Conservation (phyloP, 2,888 invertebrate species). For the Folsomia manolachei region DNA sequence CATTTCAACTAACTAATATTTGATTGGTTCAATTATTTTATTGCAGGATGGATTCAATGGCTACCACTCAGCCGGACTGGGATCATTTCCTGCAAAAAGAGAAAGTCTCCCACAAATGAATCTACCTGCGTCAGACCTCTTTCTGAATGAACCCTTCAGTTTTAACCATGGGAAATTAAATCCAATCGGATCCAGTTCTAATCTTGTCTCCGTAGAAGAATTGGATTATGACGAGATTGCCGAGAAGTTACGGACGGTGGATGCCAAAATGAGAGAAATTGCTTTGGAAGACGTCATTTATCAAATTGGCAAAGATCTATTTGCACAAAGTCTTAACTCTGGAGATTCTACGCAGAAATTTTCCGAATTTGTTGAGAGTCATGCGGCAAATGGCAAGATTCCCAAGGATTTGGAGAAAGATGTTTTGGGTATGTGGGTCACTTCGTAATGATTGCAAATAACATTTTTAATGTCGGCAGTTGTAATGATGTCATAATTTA, state of each 20-base stretch:
- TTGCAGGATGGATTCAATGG: neutral
- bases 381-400: slow-evolving; percentile 70
- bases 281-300: slow-evolving; percentile 76
- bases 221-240: slow-evolving; percentile 67
- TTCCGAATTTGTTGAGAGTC: slow-evolving; percentile 69
- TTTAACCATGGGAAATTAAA: too few species aligned
- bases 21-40: too few species aligned
- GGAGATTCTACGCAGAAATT: slow-evolving; percentile 65
- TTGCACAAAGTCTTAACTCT: slow-evolving; percentile 67
- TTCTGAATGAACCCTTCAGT: too few species aligned
- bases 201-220: slow-evolving; percentile 33
- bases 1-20: too few species aligned
- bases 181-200: neutral
- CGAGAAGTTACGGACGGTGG: slow-evolving; percentile 67
- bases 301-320: slow-evolving; percentile 77
- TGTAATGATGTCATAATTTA: neutral
- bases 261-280: slow-evolving; percentile 71
- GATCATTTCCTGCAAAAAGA: neutral
- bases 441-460: neutral
- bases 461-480: neutral
- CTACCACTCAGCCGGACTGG: neutral
- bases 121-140: too few species aligned
- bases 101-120: neutral
- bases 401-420: slow-evolving; percentile 72
- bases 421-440: slow-evolving; percentile 64